Evolutionary conservation across 2,113 vertebrate species (phyloP).

Genomic region (Apistogramma diplotaenia): DNA sequence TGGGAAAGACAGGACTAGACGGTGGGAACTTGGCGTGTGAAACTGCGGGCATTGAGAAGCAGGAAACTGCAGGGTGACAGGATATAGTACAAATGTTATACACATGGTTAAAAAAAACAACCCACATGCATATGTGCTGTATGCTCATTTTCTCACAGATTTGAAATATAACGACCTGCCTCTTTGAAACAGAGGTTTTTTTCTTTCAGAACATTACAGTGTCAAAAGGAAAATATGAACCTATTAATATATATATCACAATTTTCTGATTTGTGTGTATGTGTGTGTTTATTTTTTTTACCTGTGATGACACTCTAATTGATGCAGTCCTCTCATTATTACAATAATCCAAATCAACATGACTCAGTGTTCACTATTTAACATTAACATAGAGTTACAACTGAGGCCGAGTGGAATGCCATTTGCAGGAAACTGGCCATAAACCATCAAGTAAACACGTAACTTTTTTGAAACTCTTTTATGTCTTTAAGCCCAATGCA

Average conservation of each 20-base stretch:
- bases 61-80: constrained; percentile 52
- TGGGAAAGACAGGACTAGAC: not conserved
- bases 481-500: not conserved
- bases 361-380: not conserved
- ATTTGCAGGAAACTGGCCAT: not conserved
- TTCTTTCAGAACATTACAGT: not conserved
- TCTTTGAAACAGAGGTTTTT: not conserved
- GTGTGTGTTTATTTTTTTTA: not conserved
- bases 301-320: not conserved
- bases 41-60: constrained; percentile 41
- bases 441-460: not conserved
- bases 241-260: not conserved
- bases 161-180: not conserved
- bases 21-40: constrained; percentile 51
- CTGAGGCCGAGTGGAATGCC: not conserved
- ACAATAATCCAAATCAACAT: not conserved
- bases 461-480: constrained; percentile 8
- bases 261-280: not conserved
- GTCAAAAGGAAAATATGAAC: no score
- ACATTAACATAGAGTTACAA: not conserved
- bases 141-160: constrained; percentile 20
- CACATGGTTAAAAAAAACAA: not conserved
- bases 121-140: not conserved
- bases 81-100: constrained; percentile 15
- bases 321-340: not conserved